phyloP scores from a whole-genome alignment of 2,113 vertebrate species.

The Bothrops jararaca region DNA sequence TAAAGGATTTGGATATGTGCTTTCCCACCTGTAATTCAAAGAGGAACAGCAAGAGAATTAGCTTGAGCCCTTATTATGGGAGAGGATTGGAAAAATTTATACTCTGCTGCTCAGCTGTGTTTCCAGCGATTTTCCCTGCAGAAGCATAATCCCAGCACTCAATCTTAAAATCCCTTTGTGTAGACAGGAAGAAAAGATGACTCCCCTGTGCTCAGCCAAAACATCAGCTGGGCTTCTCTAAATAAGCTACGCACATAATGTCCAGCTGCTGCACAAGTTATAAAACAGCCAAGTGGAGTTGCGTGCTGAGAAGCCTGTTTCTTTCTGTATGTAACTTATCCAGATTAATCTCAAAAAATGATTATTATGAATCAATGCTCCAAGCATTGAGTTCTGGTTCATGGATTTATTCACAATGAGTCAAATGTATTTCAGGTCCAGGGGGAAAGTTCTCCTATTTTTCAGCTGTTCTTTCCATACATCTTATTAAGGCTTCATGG shows the following conservation, averaged over 20 bases:
- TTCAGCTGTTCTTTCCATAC: constrained; percentile 64
- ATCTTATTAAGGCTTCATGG: constrained; percentile 71
- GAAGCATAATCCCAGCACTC: neutral
- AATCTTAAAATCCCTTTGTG: neutral
- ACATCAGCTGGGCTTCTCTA: neutral
- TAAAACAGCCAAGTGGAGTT: neutral
- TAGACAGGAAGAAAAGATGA: neutral
- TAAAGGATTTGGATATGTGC: neutral
- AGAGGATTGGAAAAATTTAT: neutral
- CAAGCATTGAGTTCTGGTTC: neutral
- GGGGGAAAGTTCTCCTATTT: constrained; percentile 4
- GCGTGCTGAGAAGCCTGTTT: neutral
- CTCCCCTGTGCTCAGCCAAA: neutral
- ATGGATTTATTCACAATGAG: neutral
- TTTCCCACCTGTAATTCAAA: neutral
- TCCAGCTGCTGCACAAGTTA: neutral
- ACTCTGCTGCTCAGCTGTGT: neutral
- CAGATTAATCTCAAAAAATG: neutral
- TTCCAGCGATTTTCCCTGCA: neutral
- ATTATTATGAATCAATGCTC: neutral
- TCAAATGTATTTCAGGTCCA: neutral
- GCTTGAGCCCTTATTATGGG: neutral
- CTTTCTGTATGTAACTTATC: neutral
- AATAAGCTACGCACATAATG: neutral
- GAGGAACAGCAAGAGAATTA: neutral